These are phyloP conservation scores for Melanerpes formicivorus DNA, from an alignment of 2,113 vertebrate genomes.

Conservation along the genomic window DNA sequence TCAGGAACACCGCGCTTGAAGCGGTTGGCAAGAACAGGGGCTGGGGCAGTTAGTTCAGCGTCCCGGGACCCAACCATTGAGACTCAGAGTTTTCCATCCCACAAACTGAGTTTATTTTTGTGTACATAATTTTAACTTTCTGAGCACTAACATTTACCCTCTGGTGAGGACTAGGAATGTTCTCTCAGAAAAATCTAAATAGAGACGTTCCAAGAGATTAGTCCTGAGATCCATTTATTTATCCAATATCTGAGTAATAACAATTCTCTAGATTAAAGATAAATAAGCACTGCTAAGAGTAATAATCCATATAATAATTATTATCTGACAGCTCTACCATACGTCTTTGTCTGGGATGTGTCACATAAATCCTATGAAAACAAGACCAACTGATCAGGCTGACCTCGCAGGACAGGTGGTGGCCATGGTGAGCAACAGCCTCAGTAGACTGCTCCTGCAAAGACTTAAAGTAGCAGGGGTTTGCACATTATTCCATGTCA, in stretches of 20 bases:
- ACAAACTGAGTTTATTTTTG: slow-evolving; percentile 48
- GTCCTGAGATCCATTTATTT: slow-evolving; percentile 14
- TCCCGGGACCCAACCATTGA: background rate
- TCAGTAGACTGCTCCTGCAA: background rate
- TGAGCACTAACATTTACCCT: slow-evolving; percentile 36
- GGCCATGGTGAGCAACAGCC: background rate
- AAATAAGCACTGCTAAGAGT: slow-evolving; percentile 22
- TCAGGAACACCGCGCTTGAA: background rate
- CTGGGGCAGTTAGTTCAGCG: background rate
- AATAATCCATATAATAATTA: slow-evolving; percentile 41
- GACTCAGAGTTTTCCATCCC: background rate
- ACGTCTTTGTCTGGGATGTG: background rate
- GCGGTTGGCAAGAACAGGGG: background rate
- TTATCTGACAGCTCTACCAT: background rate
- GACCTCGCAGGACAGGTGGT: background rate
- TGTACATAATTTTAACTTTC: slow-evolving; percentile 40
- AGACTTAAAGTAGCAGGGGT: background rate
- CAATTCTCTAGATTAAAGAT: background rate
- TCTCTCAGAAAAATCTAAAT: slow-evolving; percentile 41
- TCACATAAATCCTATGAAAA: background rate
- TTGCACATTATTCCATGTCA: background rate
- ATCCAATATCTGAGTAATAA: slow-evolving; percentile 5
- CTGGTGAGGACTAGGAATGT: slow-evolving; percentile 25
- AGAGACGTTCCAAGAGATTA: slow-evolving; percentile 18
- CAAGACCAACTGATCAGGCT: background rate